phyloP scores from a whole-genome alignment of 2,888 invertebrate genomes.

The Mythimna lalbum region DNA sequence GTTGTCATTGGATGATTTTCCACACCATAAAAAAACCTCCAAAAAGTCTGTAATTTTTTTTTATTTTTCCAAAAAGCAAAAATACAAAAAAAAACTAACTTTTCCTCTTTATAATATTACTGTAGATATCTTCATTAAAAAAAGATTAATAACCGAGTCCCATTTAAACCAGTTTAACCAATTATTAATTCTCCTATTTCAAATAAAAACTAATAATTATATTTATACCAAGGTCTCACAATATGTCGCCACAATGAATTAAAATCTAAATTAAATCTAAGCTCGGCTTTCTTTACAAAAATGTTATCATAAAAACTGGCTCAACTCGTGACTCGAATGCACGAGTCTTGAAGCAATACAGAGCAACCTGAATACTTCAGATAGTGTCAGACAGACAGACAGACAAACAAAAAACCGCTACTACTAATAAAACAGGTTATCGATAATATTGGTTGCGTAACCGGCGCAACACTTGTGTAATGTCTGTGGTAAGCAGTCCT shows the following conservation, averaged over 20 bases:
- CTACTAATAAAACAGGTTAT: constrained; percentile 47
- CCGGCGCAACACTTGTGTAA: constrained; percentile 43
- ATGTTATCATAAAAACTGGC: constrained; percentile 21
- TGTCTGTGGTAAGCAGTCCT: constrained; percentile 46
- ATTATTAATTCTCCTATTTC: neutral
- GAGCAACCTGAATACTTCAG: constrained; percentile 48
- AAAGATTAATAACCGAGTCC: too few species aligned
- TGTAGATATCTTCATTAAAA: too few species aligned
- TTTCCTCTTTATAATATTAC: too few species aligned
- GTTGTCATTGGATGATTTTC: too few species aligned
- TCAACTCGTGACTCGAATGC: constrained; percentile 34
- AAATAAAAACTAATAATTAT: neutral
- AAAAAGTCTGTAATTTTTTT: too few species aligned
- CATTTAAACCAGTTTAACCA: neutral
- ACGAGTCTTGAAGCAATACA: constrained; percentile 44
- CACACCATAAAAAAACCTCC: too few species aligned
- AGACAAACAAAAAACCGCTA: constrained; percentile 37
- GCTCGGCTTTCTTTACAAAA: constrained; percentile 18
- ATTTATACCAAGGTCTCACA: constrained; percentile 1
- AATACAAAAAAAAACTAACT: too few species aligned
- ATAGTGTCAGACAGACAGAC: constrained; percentile 38
- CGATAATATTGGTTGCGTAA: constrained; percentile 51
- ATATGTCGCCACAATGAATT: constrained; percentile 22
- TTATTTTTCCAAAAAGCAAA: too few species aligned
- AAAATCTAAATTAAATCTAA: neutral